These are phyloP conservation scores for Tribolium madens DNA, from an alignment of 1,140 invertebrate genomes.

Conservation along the genomic window DNA sequence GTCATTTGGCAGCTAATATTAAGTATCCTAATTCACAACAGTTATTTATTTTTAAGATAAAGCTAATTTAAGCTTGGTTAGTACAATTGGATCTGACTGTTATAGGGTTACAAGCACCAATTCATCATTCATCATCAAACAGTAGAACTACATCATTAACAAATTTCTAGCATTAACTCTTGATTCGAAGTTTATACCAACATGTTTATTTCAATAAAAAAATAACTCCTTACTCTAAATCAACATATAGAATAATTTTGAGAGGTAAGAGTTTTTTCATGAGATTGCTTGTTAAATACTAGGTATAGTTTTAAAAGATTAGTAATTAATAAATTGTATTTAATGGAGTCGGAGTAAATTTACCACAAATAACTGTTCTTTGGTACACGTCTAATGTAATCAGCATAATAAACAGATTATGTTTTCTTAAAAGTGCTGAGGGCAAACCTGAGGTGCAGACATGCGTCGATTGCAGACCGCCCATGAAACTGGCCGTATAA, in stretches of 20 bases:
- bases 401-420: conserved; percentile 25
- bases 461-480: conserved; percentile 7
- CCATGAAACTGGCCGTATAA: conserved; percentile 17
- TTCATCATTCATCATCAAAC: not conserved
- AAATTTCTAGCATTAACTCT: not conserved
- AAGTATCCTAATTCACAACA: not conserved
- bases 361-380: not conserved
- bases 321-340: not conserved
- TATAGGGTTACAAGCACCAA: not conserved
- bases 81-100: not conserved
- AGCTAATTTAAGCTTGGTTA: not conserved
- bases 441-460: conserved; percentile 15
- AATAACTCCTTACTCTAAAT: not conserved
- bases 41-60: not conserved
- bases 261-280: too few relatives aligned
- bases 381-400: not conserved
- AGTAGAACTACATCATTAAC: not conserved
- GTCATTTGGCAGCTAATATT: not conserved
- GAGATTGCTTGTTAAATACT: not conserved
- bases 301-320: not conserved
- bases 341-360: not conserved
- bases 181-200: not conserved
- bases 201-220: not conserved
- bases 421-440: conserved; percentile 13
- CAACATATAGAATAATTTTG: too few relatives aligned